A percentile compares a stretch with the other conserved stretches of the same genome.
phyloP scores from a whole-genome alignment of 2,888 invertebrate genomes.

The Terebella lapidaria region DNA sequence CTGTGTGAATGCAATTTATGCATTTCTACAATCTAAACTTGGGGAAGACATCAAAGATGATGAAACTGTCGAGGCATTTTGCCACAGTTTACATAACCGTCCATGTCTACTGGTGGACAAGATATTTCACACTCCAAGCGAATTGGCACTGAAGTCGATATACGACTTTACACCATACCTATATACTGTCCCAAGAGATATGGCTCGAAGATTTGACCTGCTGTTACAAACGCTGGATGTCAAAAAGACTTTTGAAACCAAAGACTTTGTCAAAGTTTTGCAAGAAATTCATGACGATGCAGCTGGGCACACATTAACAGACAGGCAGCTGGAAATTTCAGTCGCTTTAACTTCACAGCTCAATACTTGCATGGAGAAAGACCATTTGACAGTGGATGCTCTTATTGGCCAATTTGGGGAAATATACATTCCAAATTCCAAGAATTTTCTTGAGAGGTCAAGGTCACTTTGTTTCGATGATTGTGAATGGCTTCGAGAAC shows the following conservation, averaged over 20 bases:
- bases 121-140: conserved; percentile 11
- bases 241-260: conserved; percentile 20
- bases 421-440: conserved; percentile 30
- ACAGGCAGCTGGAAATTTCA: conserved; percentile 12
- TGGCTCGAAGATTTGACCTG: conserved; percentile 7
- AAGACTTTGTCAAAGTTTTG: conserved; percentile 13
- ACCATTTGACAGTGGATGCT: not conserved
- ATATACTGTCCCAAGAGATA: conserved; percentile 22
- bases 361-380: conserved; percentile 15
- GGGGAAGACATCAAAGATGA: conserved; percentile 6
- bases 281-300: conserved; percentile 6
- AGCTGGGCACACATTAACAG: conserved; percentile 10
- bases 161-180: conserved; percentile 26
- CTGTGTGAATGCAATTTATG: conserved; percentile 13
- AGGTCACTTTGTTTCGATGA: conserved; percentile 35
- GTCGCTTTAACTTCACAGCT: conserved; percentile 15
- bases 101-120: conserved; percentile 16
- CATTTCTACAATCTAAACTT: conserved; percentile 14
- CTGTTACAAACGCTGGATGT: conserved; percentile 22
- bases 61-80: conserved; percentile 4
- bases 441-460: conserved; percentile 24
- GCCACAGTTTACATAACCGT: conserved; percentile 2
- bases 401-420: conserved; percentile 14
- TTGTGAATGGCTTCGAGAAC: conserved; percentile 22
- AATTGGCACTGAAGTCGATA: conserved; percentile 10